phyloP scores from a whole-genome alignment of 2,797 vertebrate genomes.

The Intellagama lesueurii region DNA sequence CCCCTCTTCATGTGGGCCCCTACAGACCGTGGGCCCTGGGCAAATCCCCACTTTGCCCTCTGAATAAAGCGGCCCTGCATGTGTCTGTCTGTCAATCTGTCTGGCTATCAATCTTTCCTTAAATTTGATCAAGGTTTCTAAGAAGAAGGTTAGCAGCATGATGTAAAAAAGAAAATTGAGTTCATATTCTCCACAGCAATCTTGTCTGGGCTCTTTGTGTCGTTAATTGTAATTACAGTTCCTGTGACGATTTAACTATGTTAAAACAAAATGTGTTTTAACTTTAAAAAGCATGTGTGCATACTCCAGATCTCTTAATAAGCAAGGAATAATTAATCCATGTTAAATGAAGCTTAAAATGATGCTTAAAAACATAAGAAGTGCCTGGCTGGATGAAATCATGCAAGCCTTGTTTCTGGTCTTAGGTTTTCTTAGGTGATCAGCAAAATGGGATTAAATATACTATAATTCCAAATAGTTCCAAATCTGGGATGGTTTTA shows the following conservation, averaged over 20 bases:
- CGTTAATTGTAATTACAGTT: not conserved
- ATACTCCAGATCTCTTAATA: conserved; percentile 9
- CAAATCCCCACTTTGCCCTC: too few relatives aligned
- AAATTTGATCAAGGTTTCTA: too few relatives aligned
- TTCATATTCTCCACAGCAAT: not conserved
- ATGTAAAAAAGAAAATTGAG: conserved; percentile 23
- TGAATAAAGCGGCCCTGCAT: too few relatives aligned
- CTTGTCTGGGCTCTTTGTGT: not conserved
- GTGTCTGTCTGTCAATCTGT: not conserved
- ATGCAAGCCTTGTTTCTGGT: conserved; percentile 48
- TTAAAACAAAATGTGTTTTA: not conserved
- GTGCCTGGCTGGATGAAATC: conserved; percentile 55
- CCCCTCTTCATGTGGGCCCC: too few relatives aligned
- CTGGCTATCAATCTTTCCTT: too few relatives aligned
- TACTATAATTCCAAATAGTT: conserved; percentile 53
- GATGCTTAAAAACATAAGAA: not conserved
- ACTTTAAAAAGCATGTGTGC: conserved; percentile 45
- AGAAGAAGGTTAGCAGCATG: conserved; percentile 28
- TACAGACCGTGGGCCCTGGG: too few relatives aligned
- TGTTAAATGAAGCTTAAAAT: conserved; percentile 42
- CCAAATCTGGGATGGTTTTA: not conserved
- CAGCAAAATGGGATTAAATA: conserved; percentile 73
- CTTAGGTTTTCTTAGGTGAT: conserved; percentile 63
- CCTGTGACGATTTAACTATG: not conserved
- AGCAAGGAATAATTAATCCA: not conserved